Evolutionary conservation across 1,140 invertebrate species (phyloP).

Genomic region (Drosophila parvula): DNA sequence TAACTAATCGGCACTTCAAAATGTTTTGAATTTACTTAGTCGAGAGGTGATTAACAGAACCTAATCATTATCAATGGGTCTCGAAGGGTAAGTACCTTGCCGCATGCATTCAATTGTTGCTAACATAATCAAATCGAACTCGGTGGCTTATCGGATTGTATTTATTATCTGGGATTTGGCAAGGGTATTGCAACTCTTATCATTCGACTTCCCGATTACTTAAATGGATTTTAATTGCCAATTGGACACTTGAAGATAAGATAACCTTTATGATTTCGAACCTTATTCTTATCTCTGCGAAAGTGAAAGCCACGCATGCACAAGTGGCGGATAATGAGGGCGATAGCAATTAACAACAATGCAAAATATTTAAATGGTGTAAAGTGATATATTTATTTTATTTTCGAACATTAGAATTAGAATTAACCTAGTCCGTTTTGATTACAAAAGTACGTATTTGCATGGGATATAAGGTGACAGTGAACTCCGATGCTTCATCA

Average conservation of each 20-base stretch:
- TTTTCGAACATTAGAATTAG: neutral
- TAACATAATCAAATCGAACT: neutral
- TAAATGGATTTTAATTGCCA: constrained; percentile 50
- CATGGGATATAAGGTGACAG: constrained; percentile 69
- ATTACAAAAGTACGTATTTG: constrained; percentile 77
- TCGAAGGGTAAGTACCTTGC: constrained; percentile 20
- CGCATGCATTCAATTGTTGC: neutral
- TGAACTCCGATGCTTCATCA: constrained; percentile 59
- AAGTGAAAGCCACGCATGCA: constrained; percentile 25
- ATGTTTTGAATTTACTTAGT: constrained; percentile 32
- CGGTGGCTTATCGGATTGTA: neutral
- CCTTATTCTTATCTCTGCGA: constrained; percentile 7
- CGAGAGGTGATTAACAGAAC: constrained; percentile 9
- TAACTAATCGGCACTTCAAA: constrained; percentile 35
- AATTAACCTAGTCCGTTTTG: constrained; percentile 2
- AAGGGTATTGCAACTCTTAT: constrained; percentile 25
- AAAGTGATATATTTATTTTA: neutral
- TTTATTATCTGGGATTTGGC: neutral
- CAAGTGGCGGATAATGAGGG: neutral
- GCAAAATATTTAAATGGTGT: too few relatives aligned
- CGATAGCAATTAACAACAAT: neutral
- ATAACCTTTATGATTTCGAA: constrained; percentile 1
- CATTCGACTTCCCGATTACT: neutral
- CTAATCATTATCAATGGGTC: constrained; percentile 3
- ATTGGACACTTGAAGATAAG: constrained; percentile 21